Base-by-base conservation (phyloP, 2,888 invertebrate species). In the Crioceris asparagi region DNA sequence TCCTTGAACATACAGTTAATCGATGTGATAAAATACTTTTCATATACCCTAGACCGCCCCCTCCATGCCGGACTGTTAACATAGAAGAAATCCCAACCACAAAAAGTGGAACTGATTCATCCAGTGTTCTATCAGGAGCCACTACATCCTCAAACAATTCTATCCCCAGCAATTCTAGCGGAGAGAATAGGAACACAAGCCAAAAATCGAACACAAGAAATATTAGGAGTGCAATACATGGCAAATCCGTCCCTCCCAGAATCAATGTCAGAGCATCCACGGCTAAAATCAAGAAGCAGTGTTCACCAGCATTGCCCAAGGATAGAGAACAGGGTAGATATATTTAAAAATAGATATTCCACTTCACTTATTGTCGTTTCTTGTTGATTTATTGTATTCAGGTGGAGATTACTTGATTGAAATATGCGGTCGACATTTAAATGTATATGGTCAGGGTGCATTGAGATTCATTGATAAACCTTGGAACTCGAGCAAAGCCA, bases 371-470 rank as follows among this genome's bases (percentile, higher is more conserved):
- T 4, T 25, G 3, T 11, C 6, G 12, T 25, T n/a, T 6, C 6
- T 7, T 21, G 10, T 10, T 12, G 6, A 10, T 19, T 23, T 14
- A 11, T 17, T 11, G 35, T 30, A 36, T 45, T 49, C 57, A 80
- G 82, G 90, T 39, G 83, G 86, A n/a, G 88, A 90, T 67, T 90
- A 87, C 61, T 68, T 90, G 44, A 84, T 88, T 19, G 90, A 90
- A 70, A 85, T 90, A 39, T 79, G 80, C 51, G 87, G 87, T 17
- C 75, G 83, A 36, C 76, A 80, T 48, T 72, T 90, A 16, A 88
- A 86, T 57, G 77, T 88, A 17, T 88, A 86, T 67, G 90, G 90
- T 0, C 83, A 85, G 51, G 86, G 86, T n/a, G 87, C 88, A 1
- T 69, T 90, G 18, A 74, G 84, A 23, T 84, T 83, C 49, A 75